Percentiles rank a stretch among this genome's conserved stretches.
Conservation (phyloP, 2,797 vertebrate genomes). For the Lagodon rhomboides region DNA sequence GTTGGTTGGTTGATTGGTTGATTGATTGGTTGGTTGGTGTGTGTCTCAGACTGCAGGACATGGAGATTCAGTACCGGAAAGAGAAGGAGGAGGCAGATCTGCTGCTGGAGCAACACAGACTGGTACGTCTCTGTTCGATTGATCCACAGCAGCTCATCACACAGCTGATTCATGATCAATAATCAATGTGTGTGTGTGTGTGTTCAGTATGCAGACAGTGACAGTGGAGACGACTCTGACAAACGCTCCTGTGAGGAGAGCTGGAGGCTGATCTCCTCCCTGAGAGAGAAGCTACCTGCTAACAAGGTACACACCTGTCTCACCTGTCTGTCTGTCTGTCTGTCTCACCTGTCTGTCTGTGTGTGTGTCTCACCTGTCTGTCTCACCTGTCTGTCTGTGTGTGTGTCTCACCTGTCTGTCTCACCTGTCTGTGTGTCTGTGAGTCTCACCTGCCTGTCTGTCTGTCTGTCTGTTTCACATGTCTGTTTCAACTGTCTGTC, state of each 20-base stretch:
- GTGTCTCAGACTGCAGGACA: constrained; percentile 87
- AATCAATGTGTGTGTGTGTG: constrained; percentile 29
- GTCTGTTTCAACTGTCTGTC: no score
- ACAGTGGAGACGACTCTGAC: constrained; percentile 92
- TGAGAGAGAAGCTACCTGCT: constrained; percentile 92
- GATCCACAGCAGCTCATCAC: background rate
- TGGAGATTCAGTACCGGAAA: constrained; percentile 90
- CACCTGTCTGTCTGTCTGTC: background rate
- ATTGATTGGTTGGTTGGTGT: background rate
- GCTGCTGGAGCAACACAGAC: constrained; percentile 91
- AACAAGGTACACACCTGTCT: constrained; percentile 80
- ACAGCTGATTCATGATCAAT: background rate
- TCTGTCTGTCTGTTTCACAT: no score
- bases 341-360: background rate
- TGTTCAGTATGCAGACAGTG: constrained; percentile 90
- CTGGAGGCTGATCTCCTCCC: constrained; percentile 92
- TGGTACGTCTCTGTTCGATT: constrained; percentile 79
- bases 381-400: background rate
- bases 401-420: background rate
- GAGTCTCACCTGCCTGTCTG: background rate
- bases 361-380: background rate
- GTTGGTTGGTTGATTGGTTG: background rate
- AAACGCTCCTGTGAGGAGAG: constrained; percentile 95
- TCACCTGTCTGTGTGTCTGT: no score
- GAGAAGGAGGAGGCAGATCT: constrained; percentile 94